Conservation (phyloP, 1,140 invertebrate genomes). For the Pachypsylla venusta region DNA sequence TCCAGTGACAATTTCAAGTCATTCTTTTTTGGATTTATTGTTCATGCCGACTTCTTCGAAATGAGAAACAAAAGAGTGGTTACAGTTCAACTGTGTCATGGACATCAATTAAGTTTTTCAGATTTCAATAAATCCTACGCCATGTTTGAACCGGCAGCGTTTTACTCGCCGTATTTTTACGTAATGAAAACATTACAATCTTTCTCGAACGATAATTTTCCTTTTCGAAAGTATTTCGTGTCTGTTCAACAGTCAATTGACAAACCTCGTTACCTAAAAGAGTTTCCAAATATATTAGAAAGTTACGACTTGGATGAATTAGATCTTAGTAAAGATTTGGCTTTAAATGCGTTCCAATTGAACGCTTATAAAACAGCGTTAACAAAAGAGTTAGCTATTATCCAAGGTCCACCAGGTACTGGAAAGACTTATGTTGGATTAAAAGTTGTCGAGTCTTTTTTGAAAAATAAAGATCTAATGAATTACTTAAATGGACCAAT, state of each 20-base stretch:
- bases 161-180: conserved; percentile 48
- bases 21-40: conserved; percentile 16
- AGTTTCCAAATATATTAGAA: background rate
- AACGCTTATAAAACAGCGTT: conserved; percentile 40
- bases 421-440: conserved; percentile 63
- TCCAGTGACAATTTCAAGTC: conserved; percentile 46
- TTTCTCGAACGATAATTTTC: conserved; percentile 35
- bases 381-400: conserved; percentile 47
- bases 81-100: conserved; percentile 17
- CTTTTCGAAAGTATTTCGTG: conserved; percentile 45
- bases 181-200: conserved; percentile 42
- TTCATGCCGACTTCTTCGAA: conserved; percentile 30
- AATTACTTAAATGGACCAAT: conserved; percentile 35
- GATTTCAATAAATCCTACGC: conserved; percentile 31
- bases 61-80: background rate
- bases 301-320: conserved; percentile 28
- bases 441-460: conserved; percentile 41
- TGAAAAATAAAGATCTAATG: conserved; percentile 33
- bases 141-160: conserved; percentile 47
- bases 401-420: conserved; percentile 64
- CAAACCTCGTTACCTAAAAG: background rate
- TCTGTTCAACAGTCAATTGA: conserved; percentile 25
- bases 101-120: conserved; percentile 27
- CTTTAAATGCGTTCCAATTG: conserved; percentile 40
- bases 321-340: conserved; percentile 29